Conservation (phyloP, 2,113 vertebrate species). For the Callipepla californica region DNA sequence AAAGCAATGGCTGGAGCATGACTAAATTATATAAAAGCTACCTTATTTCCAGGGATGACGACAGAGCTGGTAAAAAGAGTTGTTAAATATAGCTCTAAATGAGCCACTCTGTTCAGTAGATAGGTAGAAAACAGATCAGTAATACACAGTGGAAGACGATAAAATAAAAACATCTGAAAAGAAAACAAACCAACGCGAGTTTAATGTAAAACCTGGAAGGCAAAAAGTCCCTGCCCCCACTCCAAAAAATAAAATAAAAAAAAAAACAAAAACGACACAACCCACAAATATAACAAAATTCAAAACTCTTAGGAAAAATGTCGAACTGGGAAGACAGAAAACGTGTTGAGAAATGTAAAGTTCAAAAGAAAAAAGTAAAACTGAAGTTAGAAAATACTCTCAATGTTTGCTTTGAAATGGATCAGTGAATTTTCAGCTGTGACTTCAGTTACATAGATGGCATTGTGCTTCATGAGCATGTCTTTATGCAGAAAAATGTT, state of each 20-base stretch:
- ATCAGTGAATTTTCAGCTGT: not conserved
- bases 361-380: not conserved
- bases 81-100: not conserved
- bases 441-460: not conserved
- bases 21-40: slow-evolving; percentile 62
- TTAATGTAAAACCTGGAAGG: not conserved
- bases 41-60: slow-evolving; percentile 46
- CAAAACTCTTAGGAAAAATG: not conserved
- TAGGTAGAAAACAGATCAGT: slow-evolving; percentile 6
- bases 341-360: not conserved
- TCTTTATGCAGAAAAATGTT: not conserved
- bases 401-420: not conserved
- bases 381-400: not conserved
- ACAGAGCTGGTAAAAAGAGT: slow-evolving; percentile 2
- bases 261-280: not conserved
- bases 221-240: not conserved
- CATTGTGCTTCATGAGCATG: not conserved
- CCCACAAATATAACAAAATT: not conserved
- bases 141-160: not conserved
- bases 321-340: not conserved
- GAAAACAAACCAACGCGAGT: not conserved
- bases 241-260: too few relatives aligned
- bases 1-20: not conserved
- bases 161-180: not conserved
- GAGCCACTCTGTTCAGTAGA: not conserved